These are phyloP conservation scores for Neomonachus schauinslandi DNA, from an alignment of 2,113 vertebrate species.

Conservation along the genomic window DNA sequence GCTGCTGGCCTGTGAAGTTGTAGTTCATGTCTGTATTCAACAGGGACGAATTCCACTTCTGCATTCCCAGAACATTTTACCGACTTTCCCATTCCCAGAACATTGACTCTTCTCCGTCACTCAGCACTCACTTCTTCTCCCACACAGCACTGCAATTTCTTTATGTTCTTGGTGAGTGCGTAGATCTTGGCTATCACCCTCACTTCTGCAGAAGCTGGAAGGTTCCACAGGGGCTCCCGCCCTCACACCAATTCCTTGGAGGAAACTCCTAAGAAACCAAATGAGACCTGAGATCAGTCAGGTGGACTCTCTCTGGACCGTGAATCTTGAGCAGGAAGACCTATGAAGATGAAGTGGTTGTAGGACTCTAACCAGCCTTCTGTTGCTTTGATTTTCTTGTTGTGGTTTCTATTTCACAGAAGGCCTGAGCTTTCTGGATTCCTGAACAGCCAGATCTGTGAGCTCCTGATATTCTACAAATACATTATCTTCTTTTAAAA, in stretches of 20 bases:
- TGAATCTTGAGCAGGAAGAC: not conserved
- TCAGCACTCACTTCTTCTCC: not conserved
- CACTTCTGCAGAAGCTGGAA: accelerated
- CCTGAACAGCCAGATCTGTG: not conserved
- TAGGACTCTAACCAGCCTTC: not conserved
- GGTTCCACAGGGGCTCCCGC: accelerated
- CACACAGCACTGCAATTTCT: accelerated
- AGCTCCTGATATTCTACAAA: not conserved
- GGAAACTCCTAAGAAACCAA: not conserved
- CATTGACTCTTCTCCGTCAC: accelerated
- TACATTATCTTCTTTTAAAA: not conserved
- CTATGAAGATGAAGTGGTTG: accelerated
- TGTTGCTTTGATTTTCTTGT: too few species aligned
- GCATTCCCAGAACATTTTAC: accelerated
- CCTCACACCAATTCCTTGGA: not conserved
- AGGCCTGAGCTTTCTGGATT: not conserved
- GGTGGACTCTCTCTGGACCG: too few species aligned
- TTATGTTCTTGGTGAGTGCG: accelerated
- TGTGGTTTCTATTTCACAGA: too few species aligned
- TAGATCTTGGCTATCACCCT: accelerated
- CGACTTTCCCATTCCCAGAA: accelerated
- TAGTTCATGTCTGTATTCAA: not conserved
- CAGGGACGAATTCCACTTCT: accelerated
- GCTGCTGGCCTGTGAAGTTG: accelerated
- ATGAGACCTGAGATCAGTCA: not conserved